Evolutionary conservation across 2,888 invertebrate genomes (phyloP).

Genomic region (Chloromyia formosa): DNA sequence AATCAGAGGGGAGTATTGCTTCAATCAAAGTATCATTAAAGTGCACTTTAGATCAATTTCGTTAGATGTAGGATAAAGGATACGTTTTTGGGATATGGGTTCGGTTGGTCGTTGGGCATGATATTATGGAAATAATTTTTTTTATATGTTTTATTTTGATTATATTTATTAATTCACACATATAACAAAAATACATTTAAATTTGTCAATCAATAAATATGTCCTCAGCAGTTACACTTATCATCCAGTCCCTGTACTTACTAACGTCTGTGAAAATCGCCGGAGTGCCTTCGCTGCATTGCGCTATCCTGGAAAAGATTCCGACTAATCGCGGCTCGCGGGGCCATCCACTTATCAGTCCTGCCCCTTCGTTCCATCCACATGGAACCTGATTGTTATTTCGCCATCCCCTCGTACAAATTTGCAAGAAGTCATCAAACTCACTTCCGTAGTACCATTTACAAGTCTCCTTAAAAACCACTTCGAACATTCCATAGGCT

Average conservation of each 20-base stretch:
- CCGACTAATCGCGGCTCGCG: conserved; percentile 44
- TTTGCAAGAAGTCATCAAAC: conserved; percentile 47
- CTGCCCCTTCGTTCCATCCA: conserved; percentile 42
- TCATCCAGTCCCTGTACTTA: conserved; percentile 46
- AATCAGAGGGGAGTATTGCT: conserved; percentile 31
- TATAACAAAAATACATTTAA: background rate
- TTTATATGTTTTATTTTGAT: no score
- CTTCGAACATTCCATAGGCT: conserved; percentile 48
- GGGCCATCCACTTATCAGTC: conserved; percentile 47
- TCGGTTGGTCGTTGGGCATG: no score
- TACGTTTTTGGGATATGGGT: background rate
- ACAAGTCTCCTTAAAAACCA: conserved; percentile 39
- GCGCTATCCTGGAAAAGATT: conserved; percentile 26
- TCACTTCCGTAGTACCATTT: background rate
- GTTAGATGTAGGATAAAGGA: conserved; percentile 26
- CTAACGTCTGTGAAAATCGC: conserved; percentile 37
- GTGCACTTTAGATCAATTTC: conserved; percentile 36
- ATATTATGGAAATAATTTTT: no score
- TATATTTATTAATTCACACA: no score
- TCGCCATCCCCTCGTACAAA: conserved; percentile 45
- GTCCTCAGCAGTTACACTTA: background rate
- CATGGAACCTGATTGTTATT: conserved; percentile 37
- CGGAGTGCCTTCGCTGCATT: conserved; percentile 6
- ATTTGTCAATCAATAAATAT: background rate
- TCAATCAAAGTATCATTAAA: conserved; percentile 40